A percentile compares a stretch with the other conserved stretches of the same genome.
These are phyloP conservation scores for Xestia rhomboidea DNA, from an alignment of 2,888 invertebrate genomes.

Conservation along the genomic window DNA sequence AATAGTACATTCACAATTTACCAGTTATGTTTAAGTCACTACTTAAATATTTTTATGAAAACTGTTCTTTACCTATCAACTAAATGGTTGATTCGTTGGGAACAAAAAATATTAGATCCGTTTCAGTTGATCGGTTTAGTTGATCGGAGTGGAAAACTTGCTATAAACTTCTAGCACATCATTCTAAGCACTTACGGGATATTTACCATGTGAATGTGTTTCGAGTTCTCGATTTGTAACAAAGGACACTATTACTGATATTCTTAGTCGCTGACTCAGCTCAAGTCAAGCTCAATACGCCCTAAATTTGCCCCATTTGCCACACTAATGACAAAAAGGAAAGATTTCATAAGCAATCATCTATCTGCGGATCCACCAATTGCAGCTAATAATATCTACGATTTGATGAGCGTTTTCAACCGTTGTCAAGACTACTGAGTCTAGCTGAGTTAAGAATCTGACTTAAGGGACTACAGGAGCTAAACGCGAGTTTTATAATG, in stretches of 20 bases:
- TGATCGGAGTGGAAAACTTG: too few relatives aligned
- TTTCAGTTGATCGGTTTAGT: too few relatives aligned
- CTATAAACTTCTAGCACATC: background rate
- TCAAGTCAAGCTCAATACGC: background rate
- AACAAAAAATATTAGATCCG: too few relatives aligned
- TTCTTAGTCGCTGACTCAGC: background rate
- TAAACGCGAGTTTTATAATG: too few relatives aligned
- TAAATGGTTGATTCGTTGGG: too few relatives aligned
- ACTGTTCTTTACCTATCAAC: background rate
- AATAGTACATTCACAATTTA: background rate
- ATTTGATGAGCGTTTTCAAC: background rate
- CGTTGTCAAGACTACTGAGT: slow-evolving; percentile 1
- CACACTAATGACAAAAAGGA: background rate
- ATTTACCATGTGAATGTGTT: background rate
- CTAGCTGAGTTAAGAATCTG: background rate
- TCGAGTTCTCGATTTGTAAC: too few relatives aligned
- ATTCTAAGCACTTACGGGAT: background rate
- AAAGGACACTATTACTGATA: background rate
- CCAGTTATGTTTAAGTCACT: background rate
- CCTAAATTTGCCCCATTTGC: background rate
- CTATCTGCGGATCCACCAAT: background rate
- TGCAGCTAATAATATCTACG: background rate
- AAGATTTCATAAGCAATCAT: background rate
- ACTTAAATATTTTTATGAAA: slow-evolving; percentile 40
- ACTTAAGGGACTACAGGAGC: too few relatives aligned